Evolutionary conservation across 2,888 invertebrate species (phyloP).

Genomic region (Brachyptera putata): DNA sequence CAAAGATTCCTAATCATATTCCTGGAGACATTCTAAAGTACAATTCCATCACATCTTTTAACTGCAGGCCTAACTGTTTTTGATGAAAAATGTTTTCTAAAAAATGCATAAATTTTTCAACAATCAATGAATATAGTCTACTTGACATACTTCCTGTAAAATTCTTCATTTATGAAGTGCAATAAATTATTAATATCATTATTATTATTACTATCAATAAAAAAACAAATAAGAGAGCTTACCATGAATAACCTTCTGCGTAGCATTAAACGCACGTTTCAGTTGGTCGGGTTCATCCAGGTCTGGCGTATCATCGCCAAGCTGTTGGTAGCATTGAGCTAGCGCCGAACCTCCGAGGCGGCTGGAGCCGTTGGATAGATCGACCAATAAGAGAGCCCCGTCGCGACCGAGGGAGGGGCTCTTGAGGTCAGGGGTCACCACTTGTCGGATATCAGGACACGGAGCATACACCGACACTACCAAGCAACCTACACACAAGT

Average conservation of each 20-base stretch:
- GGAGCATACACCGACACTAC: slow-evolving; percentile 96
- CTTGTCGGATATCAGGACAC: slow-evolving; percentile 80
- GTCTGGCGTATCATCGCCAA: slow-evolving; percentile 78
- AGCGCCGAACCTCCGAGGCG: slow-evolving; percentile 89
- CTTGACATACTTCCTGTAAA: no score
- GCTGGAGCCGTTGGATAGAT: slow-evolving; percentile 66
- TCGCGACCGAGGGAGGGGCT: slow-evolving; percentile 53
- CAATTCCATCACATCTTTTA: no score
- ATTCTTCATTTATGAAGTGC: no score
- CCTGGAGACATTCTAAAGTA: no score
- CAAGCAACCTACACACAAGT: slow-evolving; percentile 83
- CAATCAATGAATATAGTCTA: no score
- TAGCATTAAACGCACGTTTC: slow-evolving; percentile 71
- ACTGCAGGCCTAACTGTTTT: no score
- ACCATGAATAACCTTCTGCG: slow-evolving; percentile 79
- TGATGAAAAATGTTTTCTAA: no score
- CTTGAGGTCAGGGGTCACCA: slow-evolving; percentile 88
- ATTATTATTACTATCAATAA: no score
- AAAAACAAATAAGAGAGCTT: no score
- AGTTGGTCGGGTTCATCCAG: slow-evolving; percentile 65
- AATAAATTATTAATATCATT: no score
- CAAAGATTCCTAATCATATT: no score
- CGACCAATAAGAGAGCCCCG: slow-evolving; percentile 72
- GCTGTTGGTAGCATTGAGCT: slow-evolving; percentile 83
- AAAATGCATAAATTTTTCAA: no score